These are phyloP conservation scores for Paratilapia polleni DNA, from an alignment of 2,113 vertebrate genomes.

Conservation along the genomic window DNA sequence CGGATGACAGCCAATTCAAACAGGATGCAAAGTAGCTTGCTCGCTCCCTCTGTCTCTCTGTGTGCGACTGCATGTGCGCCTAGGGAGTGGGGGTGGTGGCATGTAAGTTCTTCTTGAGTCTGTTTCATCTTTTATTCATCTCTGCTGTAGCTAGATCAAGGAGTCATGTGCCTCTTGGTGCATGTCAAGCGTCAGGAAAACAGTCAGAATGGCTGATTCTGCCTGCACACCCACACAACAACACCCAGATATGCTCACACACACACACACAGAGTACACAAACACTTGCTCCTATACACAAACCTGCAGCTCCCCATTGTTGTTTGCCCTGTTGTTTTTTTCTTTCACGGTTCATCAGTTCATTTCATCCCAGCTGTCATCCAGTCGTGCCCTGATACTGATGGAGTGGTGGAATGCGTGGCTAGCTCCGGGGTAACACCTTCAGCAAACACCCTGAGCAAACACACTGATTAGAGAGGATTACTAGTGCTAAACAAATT, in stretches of 20 bases:
- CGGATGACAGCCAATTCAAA: constrained; percentile 77
- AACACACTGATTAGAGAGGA: constrained; percentile 76
- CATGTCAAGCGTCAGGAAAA: constrained; percentile 77
- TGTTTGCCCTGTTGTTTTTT: constrained; percentile 25
- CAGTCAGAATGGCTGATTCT: constrained; percentile 71
- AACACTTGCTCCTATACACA: background rate
- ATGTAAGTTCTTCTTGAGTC: constrained; percentile 72
- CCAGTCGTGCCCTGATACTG: constrained; percentile 24
- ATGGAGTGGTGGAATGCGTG: constrained; percentile 63
- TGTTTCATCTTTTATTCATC: constrained; percentile 82
- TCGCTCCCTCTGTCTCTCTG: constrained; percentile 23
- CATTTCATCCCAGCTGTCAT: constrained; percentile 44
- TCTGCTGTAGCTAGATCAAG: constrained; percentile 75
- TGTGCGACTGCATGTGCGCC: constrained; percentile 17
- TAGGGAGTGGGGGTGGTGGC: constrained; percentile 65
- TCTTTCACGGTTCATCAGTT: constrained; percentile 38
- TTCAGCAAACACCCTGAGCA: constrained; percentile 74
- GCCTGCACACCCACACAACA: constrained; percentile 31
- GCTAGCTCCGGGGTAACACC: constrained; percentile 63
- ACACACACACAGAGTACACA: constrained; percentile 27
- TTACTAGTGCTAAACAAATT: constrained; percentile 73
- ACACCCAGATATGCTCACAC: constrained; percentile 21
- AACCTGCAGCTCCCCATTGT: constrained; percentile 41
- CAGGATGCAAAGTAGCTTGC: constrained; percentile 75
- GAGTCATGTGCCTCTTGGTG: constrained; percentile 70